Evolutionary conservation across 2,888 invertebrate species (phyloP).

Genomic region (Nemotelus nigrinus): DNA sequence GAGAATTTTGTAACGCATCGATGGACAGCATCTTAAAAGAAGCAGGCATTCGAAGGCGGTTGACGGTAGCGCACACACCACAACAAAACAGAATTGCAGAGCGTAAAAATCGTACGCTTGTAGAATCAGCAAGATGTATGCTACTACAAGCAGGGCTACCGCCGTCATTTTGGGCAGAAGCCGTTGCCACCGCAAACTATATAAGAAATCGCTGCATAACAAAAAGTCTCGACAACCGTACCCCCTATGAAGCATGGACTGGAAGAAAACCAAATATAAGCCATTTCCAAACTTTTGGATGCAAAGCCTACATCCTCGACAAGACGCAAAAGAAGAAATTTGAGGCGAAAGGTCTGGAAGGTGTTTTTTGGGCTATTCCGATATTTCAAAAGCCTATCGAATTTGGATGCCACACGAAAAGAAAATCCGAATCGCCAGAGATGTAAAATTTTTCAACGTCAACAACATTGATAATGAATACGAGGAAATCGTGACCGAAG

Average conservation of each 20-base stretch:
- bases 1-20: constrained; percentile 5
- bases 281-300: constrained; percentile 42
- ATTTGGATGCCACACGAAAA: constrained; percentile 50
- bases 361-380: constrained; percentile 47
- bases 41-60: constrained; percentile 50
- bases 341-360: constrained; percentile 44
- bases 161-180: constrained; percentile 15
- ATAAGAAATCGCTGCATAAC: constrained; percentile 48
- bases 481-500: not conserved
- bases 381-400: constrained; percentile 53
- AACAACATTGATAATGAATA: not conserved
- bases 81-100: constrained; percentile 53
- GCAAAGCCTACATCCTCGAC: not conserved
- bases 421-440: constrained; percentile 3
- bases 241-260: too few relatives aligned
- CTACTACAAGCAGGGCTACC: constrained; percentile 45
- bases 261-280: constrained; percentile 39
- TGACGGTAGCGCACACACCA: constrained; percentile 50
- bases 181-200: constrained; percentile 52
- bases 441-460: constrained; percentile 24
- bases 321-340: constrained; percentile 37
- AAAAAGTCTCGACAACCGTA: not conserved
- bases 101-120: constrained; percentile 52
- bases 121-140: constrained; percentile 52
- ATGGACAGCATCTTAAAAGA: constrained; percentile 16